Evolutionary conservation across 2,888 invertebrate species (phyloP).

Genomic region (Leptinotarsa tumamoca): DNA sequence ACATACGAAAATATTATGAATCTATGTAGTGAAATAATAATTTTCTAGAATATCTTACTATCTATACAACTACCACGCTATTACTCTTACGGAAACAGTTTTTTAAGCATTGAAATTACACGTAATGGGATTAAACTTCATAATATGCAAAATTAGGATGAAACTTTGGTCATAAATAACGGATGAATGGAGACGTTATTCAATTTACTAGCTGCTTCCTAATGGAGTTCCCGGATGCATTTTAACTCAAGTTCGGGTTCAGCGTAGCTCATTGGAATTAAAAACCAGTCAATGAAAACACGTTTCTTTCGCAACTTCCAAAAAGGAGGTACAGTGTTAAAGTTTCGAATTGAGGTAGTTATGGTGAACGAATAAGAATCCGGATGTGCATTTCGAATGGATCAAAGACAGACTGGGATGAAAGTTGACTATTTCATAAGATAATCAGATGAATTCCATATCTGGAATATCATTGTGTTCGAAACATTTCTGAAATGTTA

Average conservation of each 20-base stretch:
- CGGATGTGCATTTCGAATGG: no score
- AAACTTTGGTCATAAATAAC: constrained; percentile 2
- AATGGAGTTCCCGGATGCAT: not conserved
- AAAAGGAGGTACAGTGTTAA: not conserved
- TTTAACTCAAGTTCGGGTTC: not conserved
- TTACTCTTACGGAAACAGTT: not conserved
- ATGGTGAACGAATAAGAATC: no score
- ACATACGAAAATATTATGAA: not conserved
- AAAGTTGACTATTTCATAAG: no score
- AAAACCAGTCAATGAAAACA: not conserved
- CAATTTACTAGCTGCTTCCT: constrained; percentile 2
- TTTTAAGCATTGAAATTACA: not conserved
- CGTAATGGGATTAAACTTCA: not conserved
- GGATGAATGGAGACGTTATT: not conserved
- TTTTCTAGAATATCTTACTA: not conserved
- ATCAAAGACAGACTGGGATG: no score
- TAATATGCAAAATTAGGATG: not conserved
- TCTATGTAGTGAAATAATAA: not conserved
- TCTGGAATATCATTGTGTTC: no score
- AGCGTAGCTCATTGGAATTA: not conserved
- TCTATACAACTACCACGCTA: not conserved
- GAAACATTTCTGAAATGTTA: no score
- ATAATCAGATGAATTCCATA: no score
- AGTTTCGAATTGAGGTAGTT: not conserved
- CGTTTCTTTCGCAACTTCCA: not conserved